These are phyloP conservation scores for Heliconius erato DNA, from an alignment of 2,888 invertebrate species.

Conservation along the genomic window DNA sequence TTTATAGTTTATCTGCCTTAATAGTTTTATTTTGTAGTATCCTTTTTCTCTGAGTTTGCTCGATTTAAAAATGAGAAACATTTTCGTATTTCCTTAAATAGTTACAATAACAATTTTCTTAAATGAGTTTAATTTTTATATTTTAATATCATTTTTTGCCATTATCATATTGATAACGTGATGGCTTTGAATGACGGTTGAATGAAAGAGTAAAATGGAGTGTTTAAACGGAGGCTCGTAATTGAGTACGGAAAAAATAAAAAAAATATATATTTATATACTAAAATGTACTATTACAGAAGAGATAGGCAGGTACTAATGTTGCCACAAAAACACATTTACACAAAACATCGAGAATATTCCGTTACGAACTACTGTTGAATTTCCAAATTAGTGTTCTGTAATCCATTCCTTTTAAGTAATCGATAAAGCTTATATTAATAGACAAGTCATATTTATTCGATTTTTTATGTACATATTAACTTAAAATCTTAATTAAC, in stretches of 20 bases:
- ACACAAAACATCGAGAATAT: neutral
- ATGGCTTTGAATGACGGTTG: too few relatives aligned
- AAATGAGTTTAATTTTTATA: too few relatives aligned
- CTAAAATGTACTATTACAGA: neutral
- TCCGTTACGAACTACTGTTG: neutral
- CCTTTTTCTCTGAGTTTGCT: neutral
- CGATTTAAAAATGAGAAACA: neutral
- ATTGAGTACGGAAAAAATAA: neutral
- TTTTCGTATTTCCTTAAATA: too few relatives aligned
- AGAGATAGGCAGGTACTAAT: too few relatives aligned
- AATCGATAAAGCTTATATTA: conserved; percentile 15
- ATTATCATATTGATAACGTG: too few relatives aligned
- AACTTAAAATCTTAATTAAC: neutral
- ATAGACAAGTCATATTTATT: conserved; percentile 1
- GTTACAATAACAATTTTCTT: too few relatives aligned
- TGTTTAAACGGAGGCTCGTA: neutral
- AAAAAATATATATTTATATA: too few relatives aligned
- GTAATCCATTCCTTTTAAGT: conserved; percentile 13
- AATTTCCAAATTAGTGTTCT: conserved; percentile 4
- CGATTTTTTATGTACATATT: conserved; percentile 2
- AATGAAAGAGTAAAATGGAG: neutral
- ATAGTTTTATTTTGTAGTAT: neutral
- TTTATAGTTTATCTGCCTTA: neutral
- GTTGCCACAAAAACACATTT: neutral
- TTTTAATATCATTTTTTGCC: too few relatives aligned